Evolutionary conservation across 2,113 vertebrate genomes (phyloP), one percentile per base, ranked within the genome.

Genomic region (Corythornis vintsioides): DNA sequence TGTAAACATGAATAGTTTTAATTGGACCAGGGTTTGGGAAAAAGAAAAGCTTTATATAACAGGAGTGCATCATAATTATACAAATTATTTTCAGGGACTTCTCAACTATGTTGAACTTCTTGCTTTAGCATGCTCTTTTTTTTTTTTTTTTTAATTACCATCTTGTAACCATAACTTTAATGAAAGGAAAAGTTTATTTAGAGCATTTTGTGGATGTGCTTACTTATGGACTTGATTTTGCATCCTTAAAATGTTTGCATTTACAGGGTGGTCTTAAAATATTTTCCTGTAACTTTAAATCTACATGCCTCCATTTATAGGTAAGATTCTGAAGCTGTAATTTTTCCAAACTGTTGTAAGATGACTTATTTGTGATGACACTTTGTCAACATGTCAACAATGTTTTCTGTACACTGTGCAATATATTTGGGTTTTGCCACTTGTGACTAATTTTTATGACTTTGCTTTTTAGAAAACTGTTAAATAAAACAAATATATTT

Each of bases 401-500:
- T 94, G 95, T 92, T 89, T 97, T 94, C 95, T 92, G 94, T 91
- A 90, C 93, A 94, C 96, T 95, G 97, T 97, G 97, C 97, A 97
- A 96, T 97, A 95, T 94, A 83, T 97, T 96, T 95, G 90, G 82
- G 93, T 96, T 96, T 95, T 94, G 95, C 93, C 94, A 97, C 96
- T 98, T 97, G 94, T 98, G 96, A 97, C 97, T 95, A 96, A 95
- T 97, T 98, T 98, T 97, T 98, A 98, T 96, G 97, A 98, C 96
- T 93, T 95, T 97, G 97, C 97, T 97, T 98, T 98, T 97, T 98
- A 98, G 98, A 98, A 97, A 97, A 97, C 95, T 91, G 96, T 88
- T 97, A 96, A 98, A 98, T 98, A 98, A 98, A 98, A 94, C 93
- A 88, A 80, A 96, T 97, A 97, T 98, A 98, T 98, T 98, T 98